Evolutionary conservation across 2,888 invertebrate species (phyloP).

Genomic region (Corbicula japonica): DNA sequence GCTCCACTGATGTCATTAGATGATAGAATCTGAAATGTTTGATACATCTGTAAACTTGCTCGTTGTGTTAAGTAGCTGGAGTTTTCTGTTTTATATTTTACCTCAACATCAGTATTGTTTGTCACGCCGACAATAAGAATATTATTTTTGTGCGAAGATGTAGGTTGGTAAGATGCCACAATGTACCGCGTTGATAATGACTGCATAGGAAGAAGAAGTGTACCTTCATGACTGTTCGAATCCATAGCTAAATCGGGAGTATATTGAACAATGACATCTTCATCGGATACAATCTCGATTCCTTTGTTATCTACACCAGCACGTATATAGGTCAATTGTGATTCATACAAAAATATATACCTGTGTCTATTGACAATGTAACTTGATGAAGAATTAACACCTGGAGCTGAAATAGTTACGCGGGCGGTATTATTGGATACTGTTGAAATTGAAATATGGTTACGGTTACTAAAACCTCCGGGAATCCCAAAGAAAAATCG

Average conservation of each 20-base stretch:
- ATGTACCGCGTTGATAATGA: slow-evolving; percentile 6
- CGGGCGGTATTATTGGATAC: too few species aligned
- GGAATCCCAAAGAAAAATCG: too few species aligned
- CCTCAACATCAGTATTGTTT: slow-evolving; percentile 3
- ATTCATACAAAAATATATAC: background rate
- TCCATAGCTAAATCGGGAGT: too few species aligned
- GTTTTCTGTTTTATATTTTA: background rate
- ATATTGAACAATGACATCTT: background rate
- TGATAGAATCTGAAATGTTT: background rate
- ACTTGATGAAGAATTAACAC: background rate
- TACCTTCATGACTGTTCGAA: slow-evolving; percentile 9
- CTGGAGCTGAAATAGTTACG: slow-evolving; percentile 6
- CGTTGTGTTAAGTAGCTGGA: background rate
- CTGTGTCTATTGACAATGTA: background rate
- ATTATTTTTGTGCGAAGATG: background rate
- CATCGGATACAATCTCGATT: slow-evolving; percentile 3
- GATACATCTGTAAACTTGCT: background rate
- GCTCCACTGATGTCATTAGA: slow-evolving; percentile 3
- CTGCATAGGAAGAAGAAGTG: background rate
- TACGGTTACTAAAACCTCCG: too few species aligned
- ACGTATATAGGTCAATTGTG: background rate
- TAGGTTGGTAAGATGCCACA: slow-evolving; percentile 1
- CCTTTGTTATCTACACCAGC: slow-evolving; percentile 3
- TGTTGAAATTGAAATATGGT: too few species aligned
- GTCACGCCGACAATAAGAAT: slow-evolving; percentile 9